Evolutionary conservation across 2,797 vertebrate species (phyloP), one percentile per base, ranked within the genome.

Genomic region (Oreonectes daqikongensis): DNA sequence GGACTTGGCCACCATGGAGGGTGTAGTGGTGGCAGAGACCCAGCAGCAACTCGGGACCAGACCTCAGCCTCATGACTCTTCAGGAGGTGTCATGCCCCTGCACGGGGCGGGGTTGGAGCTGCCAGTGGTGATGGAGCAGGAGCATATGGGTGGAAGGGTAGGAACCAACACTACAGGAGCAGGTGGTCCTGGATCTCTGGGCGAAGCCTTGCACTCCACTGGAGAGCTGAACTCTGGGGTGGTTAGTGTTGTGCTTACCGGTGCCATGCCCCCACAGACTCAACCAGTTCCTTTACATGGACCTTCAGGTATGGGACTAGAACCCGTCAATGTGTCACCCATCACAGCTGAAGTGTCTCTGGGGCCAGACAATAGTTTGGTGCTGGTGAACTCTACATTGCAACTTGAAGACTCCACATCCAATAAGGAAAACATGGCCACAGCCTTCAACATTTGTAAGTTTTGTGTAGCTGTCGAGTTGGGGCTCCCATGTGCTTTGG

Each of bases 371-470:
- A 97, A 92, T 90, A 96, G 93, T 91, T 93, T 99, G 84, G 93
- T 96, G 83, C 94, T 97, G 44, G 98, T 99, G 61, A 95, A 96
- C 40, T 92, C 96, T 53, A 94, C 92, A 6, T 90, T 98, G 81
- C 97, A 99, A 86, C 94, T 99, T 46, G 96, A 98, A 83, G 95
- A 97, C 81, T 96, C 96, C 79, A 93, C 95, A 71, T 94, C 97
- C 17, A 96, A 97, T 91, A 99, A 99, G 89, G 97, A 99, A 87
- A 98, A 95, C 87, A 95, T 99, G 94, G 94, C 94, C 68, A 90
- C 94, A 4, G 93, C 95, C 79, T 99, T 94, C 90, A 97, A 94
- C 74, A 95, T 98, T 85, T 99, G 98, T 99, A 89, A 66, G 79
- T 18, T 69, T 18, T 64, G 10, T 11, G 9, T 38, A 22, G 2